phyloP scores from a whole-genome alignment of 2,888 invertebrate species.

The Palloptera scutellata region DNA sequence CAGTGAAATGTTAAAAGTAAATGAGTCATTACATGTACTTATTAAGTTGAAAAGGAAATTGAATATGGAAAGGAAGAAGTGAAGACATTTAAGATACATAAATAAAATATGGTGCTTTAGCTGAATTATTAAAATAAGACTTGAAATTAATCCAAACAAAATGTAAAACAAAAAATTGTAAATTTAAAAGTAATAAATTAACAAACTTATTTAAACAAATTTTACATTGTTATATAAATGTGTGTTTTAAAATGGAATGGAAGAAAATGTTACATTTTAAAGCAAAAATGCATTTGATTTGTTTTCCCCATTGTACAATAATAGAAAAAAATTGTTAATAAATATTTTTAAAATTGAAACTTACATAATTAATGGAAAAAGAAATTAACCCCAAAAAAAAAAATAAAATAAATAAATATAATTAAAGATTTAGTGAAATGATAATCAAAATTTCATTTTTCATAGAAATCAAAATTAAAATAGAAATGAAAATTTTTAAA shows the following conservation, averaged over 20 bases:
- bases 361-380: conserved; percentile 7
- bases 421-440: conserved; percentile 24
- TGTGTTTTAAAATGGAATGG: not conserved
- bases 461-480: conserved; percentile 6
- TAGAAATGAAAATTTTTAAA: conserved; percentile 22
- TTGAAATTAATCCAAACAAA: conserved; percentile 38
- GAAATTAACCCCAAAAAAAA: conserved; percentile 10
- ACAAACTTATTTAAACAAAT: conserved; percentile 2
- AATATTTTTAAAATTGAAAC: not conserved
- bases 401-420: conserved; percentile 20
- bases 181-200: conserved; percentile 10
- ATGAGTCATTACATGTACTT: conserved; percentile 30
- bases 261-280: conserved; percentile 15
- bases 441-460: too few species aligned
- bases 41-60: conserved; percentile 32
- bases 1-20: conserved; percentile 23
- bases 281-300: not conserved
- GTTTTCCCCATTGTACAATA: too few species aligned
- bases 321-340: too few species aligned
- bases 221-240: conserved; percentile 10
- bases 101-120: conserved; percentile 60
- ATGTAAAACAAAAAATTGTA: conserved; percentile 19
- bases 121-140: conserved; percentile 56
- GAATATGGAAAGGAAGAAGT: conserved; percentile 30
- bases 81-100: conserved; percentile 40